Base-by-base conservation (phyloP, 2,797 vertebrate species). In the Tiaroga cobitis region DNA sequence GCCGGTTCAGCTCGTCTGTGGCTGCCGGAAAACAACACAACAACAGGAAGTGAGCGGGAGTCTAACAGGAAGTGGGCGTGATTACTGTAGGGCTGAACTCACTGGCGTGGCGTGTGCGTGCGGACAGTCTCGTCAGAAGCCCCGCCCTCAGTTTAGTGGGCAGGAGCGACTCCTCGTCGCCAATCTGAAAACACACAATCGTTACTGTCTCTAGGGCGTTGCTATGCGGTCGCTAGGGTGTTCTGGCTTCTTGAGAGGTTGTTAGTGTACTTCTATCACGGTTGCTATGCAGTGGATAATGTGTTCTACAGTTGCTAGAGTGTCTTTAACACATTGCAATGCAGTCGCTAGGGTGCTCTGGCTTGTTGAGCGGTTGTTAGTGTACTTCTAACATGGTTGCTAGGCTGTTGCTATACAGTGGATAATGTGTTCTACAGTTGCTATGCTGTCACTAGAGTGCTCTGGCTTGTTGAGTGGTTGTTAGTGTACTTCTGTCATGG, bases 1-100 rank as follows among this genome's bases (percentile, higher is more conserved):
- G 93, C 0, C 90, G 67, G 16, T 99, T 99, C 91, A 97, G 89
- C 90, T 97, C 95, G 92, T 98, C 97, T 0, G 79, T 32, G 39
- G 80, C 24, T 49, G 21, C 13, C 8, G 76, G 4, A 6, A 46
- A 24, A 76, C 32, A 77, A 76, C 32, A 77, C 54, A 39, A 77
- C 21, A 59, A 39, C 63, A 96, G 82, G 3, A 97, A 94, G 32
- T 86, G 54, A 94, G 95, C 19, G 6, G 19, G 37, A 3, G 34
- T 73, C 11, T 46, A 11, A 24, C 69, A 16, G 51, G 69, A 82
- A 73, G 56, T 3, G n/a, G n/a, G 16, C 10, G 19, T 1, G 1
- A 3, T 24, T 34, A n/a, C 3, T 0, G 3, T 10, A 3, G 3
- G 7, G 85, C 91, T 92, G 74, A 59, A 77, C 88, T 81, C 79